Evolutionary conservation across 2,888 invertebrate species (phyloP).

Genomic region (Rhodophaea formosa): DNA sequence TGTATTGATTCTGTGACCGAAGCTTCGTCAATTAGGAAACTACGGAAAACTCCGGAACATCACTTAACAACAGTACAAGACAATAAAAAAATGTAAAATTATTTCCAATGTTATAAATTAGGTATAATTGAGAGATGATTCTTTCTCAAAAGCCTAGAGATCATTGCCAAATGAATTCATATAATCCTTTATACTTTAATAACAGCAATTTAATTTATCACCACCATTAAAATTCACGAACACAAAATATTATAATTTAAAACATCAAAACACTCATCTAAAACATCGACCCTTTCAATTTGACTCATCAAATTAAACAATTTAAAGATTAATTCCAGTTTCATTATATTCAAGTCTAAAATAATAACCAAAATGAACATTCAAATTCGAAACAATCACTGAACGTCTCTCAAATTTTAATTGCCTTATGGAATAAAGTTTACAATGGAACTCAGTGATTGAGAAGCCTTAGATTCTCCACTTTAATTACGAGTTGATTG

Average conservation of each 20-base stretch:
- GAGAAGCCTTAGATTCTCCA: constrained; percentile 33
- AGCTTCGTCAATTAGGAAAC: too few species aligned
- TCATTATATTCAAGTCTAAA: constrained; percentile 7
- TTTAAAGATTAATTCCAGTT: constrained; percentile 1
- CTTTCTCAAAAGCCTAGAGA: too few species aligned
- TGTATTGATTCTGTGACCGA: too few species aligned
- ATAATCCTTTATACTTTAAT: too few species aligned
- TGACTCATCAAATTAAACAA: constrained; percentile 5
- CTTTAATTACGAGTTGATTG: constrained; percentile 47
- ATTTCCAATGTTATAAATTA: too few species aligned
- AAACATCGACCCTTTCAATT: background rate
- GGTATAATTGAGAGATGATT: too few species aligned
- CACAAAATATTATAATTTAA: constrained; percentile 4
- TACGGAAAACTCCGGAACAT: too few species aligned
- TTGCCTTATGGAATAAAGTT: constrained; percentile 12
- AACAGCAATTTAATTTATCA: background rate
- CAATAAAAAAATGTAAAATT: too few species aligned
- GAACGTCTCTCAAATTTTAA: constrained; percentile 7
- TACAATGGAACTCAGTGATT: constrained; percentile 23
- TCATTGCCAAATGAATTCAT: too few species aligned
- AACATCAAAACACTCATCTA: background rate
- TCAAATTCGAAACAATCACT: constrained; percentile 10
- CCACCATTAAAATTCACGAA: background rate
- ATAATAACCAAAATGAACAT: constrained; percentile 11
- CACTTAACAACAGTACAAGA: too few species aligned